These are phyloP conservation scores for Collichthys lucidus DNA, from an alignment of 2,113 vertebrate genomes.

Conservation along the genomic window DNA sequence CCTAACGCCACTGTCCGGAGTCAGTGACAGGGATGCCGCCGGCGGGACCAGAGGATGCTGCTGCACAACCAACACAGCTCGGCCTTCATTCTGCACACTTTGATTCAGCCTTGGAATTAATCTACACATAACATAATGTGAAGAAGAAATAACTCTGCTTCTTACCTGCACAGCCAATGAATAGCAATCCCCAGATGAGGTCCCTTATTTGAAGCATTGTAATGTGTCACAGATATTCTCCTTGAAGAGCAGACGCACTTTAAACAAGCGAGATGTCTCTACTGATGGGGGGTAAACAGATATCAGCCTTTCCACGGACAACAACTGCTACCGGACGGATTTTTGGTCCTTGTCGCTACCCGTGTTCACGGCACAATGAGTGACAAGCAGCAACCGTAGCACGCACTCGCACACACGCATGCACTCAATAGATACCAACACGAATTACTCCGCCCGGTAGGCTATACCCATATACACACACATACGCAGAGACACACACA, in stretches of 20 bases:
- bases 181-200: constrained; percentile 90
- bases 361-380: constrained; percentile 88
- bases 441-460: constrained; percentile 91
- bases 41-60: constrained; percentile 64
- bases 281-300: constrained; percentile 20
- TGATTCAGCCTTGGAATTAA: background rate
- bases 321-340: constrained; percentile 60
- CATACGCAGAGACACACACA: background rate
- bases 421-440: constrained; percentile 50
- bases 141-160: constrained; percentile 12
- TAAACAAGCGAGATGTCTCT: constrained; percentile 50
- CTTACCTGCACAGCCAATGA: constrained; percentile 92
- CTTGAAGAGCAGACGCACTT: constrained; percentile 73
- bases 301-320: constrained; percentile 54
- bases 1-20: constrained; percentile 38
- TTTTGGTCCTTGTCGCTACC: constrained; percentile 77
- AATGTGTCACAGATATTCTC: constrained; percentile 83
- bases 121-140: background rate
- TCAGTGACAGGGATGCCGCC: constrained; percentile 55
- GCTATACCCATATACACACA: constrained; percentile 12
- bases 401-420: constrained; percentile 85
- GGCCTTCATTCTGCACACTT: constrained; percentile 8
- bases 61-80: constrained; percentile 32
- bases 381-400: constrained; percentile 91
- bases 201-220: constrained; percentile 91